Percentiles rank a stretch among this genome's conserved stretches.
These are phyloP conservation scores for Clinocottus analis DNA, from an alignment of 2,113 vertebrate species.

Conservation along the genomic window DNA sequence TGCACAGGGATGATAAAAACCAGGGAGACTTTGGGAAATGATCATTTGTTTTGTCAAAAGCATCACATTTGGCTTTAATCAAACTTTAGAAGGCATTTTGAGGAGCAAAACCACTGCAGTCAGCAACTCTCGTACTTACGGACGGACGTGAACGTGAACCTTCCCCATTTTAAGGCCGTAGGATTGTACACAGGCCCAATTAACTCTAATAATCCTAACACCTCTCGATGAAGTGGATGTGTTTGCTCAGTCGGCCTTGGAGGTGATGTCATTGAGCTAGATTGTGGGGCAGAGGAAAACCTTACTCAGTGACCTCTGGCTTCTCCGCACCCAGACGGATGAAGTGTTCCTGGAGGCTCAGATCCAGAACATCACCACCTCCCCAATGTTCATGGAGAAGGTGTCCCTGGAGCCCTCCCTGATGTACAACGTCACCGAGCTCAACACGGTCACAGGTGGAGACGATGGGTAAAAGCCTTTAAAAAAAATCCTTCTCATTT, in stretches of 20 bases:
- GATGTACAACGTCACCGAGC: conserved; percentile 97
- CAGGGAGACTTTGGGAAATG: too few species aligned
- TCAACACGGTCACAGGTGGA: conserved; percentile 85
- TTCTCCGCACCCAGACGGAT: conserved; percentile 87
- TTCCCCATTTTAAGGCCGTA: conserved; percentile 33
- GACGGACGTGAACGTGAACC: background rate
- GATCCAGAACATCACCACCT: conserved; percentile 99
- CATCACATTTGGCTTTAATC: background rate
- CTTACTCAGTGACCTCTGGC: conserved; percentile 13
- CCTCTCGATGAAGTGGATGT: too few species aligned
- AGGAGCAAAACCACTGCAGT: background rate
- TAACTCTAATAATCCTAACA: too few species aligned
- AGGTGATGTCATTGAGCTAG: too few species aligned
- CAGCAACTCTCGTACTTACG: background rate
- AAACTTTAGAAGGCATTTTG: too few species aligned
- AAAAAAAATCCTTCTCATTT: fast-evolving
- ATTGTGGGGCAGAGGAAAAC: too few species aligned
- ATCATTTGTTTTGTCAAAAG: too few species aligned
- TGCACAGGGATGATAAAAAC: too few species aligned
- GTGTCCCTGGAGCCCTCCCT: conserved; percentile 97
- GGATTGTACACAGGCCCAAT: background rate
- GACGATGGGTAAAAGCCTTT: conserved; percentile 85
- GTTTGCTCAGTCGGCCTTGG: too few species aligned
- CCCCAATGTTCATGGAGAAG: conserved; percentile 99
- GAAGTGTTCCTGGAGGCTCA: conserved; percentile 99